Conservation (phyloP, 2,797 vertebrate species). For the Crypturellus tataupa region DNA sequence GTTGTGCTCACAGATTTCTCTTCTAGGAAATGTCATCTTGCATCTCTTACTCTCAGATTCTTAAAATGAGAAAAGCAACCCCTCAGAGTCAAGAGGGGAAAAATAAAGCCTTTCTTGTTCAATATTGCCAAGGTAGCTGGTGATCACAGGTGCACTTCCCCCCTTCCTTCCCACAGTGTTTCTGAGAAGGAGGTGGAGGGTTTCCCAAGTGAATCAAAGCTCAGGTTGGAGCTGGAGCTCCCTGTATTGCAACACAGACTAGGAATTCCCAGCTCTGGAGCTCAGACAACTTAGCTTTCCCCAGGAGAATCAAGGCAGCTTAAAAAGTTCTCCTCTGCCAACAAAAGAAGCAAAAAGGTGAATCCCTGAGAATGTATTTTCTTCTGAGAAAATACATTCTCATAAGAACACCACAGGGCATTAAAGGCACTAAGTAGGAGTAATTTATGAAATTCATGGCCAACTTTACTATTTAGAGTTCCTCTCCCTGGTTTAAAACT, state of each 20-base stretch:
- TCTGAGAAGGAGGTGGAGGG: neutral
- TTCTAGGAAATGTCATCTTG: neutral
- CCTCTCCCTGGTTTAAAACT: neutral
- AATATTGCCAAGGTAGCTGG: neutral
- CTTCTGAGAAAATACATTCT: neutral
- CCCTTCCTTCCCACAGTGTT: neutral
- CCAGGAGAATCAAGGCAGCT: neutral
- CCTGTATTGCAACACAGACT: neutral
- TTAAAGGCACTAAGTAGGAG: neutral
- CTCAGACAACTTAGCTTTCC: neutral
- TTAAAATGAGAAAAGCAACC: neutral
- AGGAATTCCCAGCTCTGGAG: neutral
- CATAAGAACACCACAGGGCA: neutral
- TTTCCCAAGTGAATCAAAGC: neutral
- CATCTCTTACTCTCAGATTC: neutral
- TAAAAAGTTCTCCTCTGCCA: neutral
- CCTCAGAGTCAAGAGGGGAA: neutral
- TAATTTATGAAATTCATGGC: neutral
- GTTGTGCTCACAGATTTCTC: neutral
- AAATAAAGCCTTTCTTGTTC: neutral
- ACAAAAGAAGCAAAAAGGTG: neutral
- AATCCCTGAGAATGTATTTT: neutral
- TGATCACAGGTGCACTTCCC: neutral
- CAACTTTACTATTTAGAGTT: neutral
- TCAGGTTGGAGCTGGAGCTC: neutral